These are phyloP conservation scores for Drosophila vallismaia DNA, from an alignment of 2,888 invertebrate genomes.

Conservation along the genomic window DNA sequence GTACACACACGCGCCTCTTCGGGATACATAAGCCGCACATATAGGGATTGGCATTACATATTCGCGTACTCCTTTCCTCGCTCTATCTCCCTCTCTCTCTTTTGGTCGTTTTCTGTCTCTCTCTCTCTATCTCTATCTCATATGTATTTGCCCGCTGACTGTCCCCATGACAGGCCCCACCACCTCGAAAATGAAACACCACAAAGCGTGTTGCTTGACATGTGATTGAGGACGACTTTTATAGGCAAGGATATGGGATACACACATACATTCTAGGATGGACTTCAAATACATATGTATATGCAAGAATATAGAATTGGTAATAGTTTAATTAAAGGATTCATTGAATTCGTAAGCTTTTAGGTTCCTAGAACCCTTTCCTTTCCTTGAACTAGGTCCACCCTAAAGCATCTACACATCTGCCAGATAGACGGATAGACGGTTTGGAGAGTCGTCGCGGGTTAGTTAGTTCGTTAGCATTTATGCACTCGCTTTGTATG, in stretches of 20 bases:
- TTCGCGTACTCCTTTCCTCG: constrained; percentile 30
- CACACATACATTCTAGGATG: constrained; percentile 9
- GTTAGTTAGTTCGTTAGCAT: constrained; percentile 78
- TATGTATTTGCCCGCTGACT: constrained; percentile 37
- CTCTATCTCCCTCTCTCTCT: constrained; percentile 6
- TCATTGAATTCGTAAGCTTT: no score
- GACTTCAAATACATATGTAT: not conserved
- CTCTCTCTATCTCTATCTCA: constrained; percentile 47
- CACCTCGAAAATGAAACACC: constrained; percentile 71
- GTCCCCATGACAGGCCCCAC: constrained; percentile 45
- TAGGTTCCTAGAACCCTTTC: no score
- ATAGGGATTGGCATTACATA: constrained; percentile 42
- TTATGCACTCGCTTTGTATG: constrained; percentile 72
- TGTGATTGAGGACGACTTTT: constrained; percentile 80
- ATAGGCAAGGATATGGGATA: constrained; percentile 50
- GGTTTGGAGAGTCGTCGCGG: constrained; percentile 51
- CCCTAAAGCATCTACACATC: constrained; percentile 13
- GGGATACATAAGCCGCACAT: constrained; percentile 25
- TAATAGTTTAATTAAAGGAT: not conserved
- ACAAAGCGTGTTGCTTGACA: constrained; percentile 77
- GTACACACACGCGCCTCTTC: constrained; percentile 28
- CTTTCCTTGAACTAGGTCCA: not conserved
- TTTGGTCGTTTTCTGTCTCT: not conserved
- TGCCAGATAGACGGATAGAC: constrained; percentile 25
- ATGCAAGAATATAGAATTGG: no score